phyloP scores from a whole-genome alignment of 2,797 vertebrate genomes.

The Trichosurus vulpecula region DNA sequence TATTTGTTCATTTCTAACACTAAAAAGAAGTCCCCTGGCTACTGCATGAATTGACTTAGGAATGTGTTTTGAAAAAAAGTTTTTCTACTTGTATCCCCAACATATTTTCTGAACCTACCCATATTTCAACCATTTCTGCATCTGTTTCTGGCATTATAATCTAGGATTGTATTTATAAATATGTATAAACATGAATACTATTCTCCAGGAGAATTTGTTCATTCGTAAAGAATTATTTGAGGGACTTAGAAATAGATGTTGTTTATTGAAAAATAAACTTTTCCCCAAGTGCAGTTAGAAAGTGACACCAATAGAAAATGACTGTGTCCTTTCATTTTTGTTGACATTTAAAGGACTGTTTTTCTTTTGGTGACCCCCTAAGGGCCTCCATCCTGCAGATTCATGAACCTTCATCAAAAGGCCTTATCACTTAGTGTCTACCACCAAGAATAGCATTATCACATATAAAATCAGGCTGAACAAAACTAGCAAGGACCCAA shows the following conservation, averaged over 20 bases:
- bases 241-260: conserved; percentile 54
- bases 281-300: conserved; percentile 48
- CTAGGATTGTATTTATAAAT: conserved; percentile 26
- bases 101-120: conserved; percentile 28
- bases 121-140: conserved; percentile 22
- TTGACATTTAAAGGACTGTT: conserved; percentile 71
- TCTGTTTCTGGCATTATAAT: conserved; percentile 45
- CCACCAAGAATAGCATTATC: conserved; percentile 48
- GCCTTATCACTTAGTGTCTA: conserved; percentile 53
- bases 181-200: neutral
- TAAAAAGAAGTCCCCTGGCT: conserved; percentile 7
- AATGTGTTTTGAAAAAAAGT: neutral
- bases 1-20: conserved; percentile 15
- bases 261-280: conserved; percentile 57
- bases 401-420: conserved; percentile 66
- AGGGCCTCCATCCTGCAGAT: conserved; percentile 57
- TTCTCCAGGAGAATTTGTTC: conserved; percentile 26
- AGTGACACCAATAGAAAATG: conserved; percentile 58
- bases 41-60: neutral
- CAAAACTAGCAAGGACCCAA: conserved; percentile 33
- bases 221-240: conserved; percentile 58
- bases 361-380: conserved; percentile 65
- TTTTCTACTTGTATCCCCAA: neutral
- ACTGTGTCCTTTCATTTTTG: conserved; percentile 56
- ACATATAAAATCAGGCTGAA: conserved; percentile 60